Percentiles rank a stretch among this genome's conserved stretches.
Evolutionary conservation across 1,140 invertebrate species (phyloP).

Genomic region (Helicoverpa armigera): DNA sequence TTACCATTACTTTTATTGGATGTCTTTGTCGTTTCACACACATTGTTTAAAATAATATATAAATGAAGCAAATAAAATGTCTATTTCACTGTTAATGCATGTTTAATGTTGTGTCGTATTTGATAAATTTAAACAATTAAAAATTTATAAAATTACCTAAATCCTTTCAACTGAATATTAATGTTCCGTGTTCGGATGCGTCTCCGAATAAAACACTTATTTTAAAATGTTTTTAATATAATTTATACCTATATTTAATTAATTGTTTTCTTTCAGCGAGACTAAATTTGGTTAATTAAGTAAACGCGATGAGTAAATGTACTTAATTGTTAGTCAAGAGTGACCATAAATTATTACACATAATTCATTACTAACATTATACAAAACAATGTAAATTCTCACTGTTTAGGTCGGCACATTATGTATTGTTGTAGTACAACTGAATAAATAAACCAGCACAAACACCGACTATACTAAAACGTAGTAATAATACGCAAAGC

Average conservation of each 20-base stretch:
- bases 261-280: conserved; percentile 32
- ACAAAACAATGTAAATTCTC: neutral
- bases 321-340: neutral
- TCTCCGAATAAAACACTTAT: conserved; percentile 2
- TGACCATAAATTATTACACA: conserved; percentile 13
- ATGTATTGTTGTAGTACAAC: conserved; percentile 3
- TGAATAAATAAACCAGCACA: conserved; percentile 17
- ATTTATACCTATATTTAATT: neutral
- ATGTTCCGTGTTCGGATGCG: neutral
- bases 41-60: conserved; percentile 35
- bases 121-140: conserved; percentile 23
- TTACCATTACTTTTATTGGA: conserved; percentile 36
- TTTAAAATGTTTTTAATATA: neutral
- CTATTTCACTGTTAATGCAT: conserved; percentile 45
- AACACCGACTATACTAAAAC: conserved; percentile 3
- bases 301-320: neutral
- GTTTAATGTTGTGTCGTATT: conserved; percentile 46
- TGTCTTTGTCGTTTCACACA: conserved; percentile 33
- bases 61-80: conserved; percentile 25
- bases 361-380: conserved; percentile 4
- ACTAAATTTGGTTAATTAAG: neutral
- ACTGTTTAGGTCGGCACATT: conserved; percentile 23
- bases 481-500: conserved; percentile 6
- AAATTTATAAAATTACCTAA: conserved; percentile 5
- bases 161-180: neutral